Base-by-base conservation (phyloP, 2,888 invertebrate genomes). In the Macrophya alboannulata region DNA sequence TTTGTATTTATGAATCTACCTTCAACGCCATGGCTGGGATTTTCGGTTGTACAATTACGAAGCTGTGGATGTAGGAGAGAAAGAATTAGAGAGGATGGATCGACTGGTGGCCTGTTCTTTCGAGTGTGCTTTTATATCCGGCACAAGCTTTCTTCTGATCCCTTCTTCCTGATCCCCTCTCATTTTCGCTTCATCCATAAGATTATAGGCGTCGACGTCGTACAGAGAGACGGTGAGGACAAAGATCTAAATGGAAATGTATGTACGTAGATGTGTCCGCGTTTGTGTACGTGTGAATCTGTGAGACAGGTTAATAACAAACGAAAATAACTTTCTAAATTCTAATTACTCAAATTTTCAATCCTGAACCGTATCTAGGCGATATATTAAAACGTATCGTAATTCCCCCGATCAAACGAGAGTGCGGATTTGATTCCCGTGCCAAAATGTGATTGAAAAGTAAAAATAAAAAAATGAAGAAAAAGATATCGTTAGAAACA, bases 271-370 rank as follows among this genome's bases (percentile, higher is more conserved):
- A 17, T 77, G 9, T 45, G 25, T 25, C 15, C 1, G 17, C 51
- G 25, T 71, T 37, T 71, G 25, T 4, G 51, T 31, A 17, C 4
- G 1, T 10, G 25, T n/a, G 51, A 31, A 31, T 77, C 2, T 48
- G 51, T 55, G n/a, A 37, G 81, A 12, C 43, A 8, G 81, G 21
- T 81, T 62, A 37, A 81, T 43, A 81, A 81, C 81, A 81, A 81
- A 59, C n/a, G 51, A 62, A 43, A 21, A 81, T 81, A 81, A 81
- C 81, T 81, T 81, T 81, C 81, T 81, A 81, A 81, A 81, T 81
- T 81, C 81, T 81, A 81, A 81, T 81, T 81, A 81, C 59, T 62
- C 25, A 81, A 17, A 31, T 55, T 9, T 59, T 0, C n/a, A 43
- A 21, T 43, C 15, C 15, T 37, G 2, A 72, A 43, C 62, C 10